Evolutionary conservation across 2,113 vertebrate genomes (phyloP).

Genomic region (Castor canadensis): DNA sequence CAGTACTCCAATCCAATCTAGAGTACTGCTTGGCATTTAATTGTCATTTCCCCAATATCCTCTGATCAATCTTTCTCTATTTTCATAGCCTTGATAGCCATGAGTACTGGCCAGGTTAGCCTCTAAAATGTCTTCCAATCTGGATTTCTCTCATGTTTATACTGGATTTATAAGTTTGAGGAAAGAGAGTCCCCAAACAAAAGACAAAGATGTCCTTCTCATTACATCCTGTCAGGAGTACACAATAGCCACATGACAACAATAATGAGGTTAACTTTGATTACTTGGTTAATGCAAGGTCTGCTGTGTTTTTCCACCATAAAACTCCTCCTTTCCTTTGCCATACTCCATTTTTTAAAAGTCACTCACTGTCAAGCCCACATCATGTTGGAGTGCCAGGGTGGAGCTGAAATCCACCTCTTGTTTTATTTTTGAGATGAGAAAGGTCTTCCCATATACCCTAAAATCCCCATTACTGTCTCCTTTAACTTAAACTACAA

Average conservation of each 20-base stretch:
- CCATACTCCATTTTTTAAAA: neutral
- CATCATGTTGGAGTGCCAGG: too few species aligned
- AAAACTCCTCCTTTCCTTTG: neutral
- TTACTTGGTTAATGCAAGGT: neutral
- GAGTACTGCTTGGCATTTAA: neutral
- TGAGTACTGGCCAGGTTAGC: neutral
- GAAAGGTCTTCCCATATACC: neutral
- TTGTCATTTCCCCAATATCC: neutral
- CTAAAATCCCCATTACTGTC: neutral
- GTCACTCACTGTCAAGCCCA: neutral
- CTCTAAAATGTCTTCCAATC: neutral
- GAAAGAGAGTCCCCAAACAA: neutral
- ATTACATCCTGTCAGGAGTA: neutral
- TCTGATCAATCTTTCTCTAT: neutral
- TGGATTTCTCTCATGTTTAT: neutral
- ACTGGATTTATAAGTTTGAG: neutral
- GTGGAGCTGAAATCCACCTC: neutral
- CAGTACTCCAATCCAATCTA: neutral
- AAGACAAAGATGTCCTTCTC: neutral
- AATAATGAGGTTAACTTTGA: neutral
- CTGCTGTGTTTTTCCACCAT: neutral
- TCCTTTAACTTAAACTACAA: neutral
- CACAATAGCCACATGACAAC: neutral
- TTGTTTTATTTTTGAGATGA: neutral
- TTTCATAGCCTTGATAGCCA: neutral